A percentile compares a stretch with the other conserved stretches of the same genome.
Conservation (phyloP, 1,140 invertebrate genomes). For the Ceratina japonica region DNA sequence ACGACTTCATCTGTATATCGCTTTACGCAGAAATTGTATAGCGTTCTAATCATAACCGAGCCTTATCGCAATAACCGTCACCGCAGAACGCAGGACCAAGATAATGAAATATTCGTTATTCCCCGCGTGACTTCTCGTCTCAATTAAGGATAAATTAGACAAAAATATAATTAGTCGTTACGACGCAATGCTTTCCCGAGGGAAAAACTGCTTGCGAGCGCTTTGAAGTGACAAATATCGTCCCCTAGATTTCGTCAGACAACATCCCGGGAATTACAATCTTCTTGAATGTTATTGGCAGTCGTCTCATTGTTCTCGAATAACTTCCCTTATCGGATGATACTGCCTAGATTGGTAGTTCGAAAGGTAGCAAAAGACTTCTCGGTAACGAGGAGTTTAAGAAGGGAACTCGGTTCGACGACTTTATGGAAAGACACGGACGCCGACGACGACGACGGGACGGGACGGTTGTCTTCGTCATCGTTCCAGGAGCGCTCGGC, state of each 20-base stretch:
- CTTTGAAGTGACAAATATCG: background rate
- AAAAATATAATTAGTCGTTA: too few species aligned
- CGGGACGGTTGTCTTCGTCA: slow-evolving; percentile 43
- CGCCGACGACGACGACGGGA: background rate
- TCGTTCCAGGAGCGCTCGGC: slow-evolving; percentile 48
- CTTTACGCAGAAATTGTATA: slow-evolving; percentile 37
- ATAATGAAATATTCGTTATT: too few species aligned
- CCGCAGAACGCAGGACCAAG: background rate
- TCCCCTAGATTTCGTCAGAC: slow-evolving; percentile 16
- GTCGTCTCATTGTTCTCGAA: slow-evolving; percentile 27
- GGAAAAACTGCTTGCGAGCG: background rate
- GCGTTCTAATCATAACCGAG: slow-evolving; percentile 13
- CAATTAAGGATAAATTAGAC: too few species aligned
- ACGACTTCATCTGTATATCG: slow-evolving; percentile 39
- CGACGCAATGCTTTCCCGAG: too few species aligned
- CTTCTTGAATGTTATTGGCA: slow-evolving; percentile 43
- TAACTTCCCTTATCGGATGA: slow-evolving; percentile 48
- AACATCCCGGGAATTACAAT: slow-evolving; percentile 26
- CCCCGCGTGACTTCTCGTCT: too few species aligned
- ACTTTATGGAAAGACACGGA: slow-evolving; percentile 44
- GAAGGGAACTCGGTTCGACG: slow-evolving; percentile 53
- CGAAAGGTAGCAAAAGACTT: slow-evolving; percentile 40
- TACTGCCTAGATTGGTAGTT: slow-evolving; percentile 34
- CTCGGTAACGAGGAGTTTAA: slow-evolving; percentile 68
- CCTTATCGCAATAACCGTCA: slow-evolving; percentile 35